Percentiles rank a stretch among this genome's conserved stretches.
Conservation (phyloP, 2,113 vertebrate genomes). For the Ivindomyrus marchei region DNA sequence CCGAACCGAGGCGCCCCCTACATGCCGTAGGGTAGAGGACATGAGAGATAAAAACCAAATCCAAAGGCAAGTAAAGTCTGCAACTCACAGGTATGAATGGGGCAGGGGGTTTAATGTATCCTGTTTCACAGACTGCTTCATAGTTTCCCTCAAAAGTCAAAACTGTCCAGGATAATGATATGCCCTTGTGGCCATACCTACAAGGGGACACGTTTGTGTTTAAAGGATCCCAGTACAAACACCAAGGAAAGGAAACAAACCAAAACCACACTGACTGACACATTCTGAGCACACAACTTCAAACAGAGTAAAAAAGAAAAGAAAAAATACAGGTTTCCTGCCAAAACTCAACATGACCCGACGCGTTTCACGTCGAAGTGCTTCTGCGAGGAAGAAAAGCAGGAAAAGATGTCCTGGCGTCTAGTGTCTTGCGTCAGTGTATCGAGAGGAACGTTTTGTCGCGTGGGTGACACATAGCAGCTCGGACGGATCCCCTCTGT, state of each 20-base stretch:
- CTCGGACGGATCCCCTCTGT: background rate
- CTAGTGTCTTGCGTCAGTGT: background rate
- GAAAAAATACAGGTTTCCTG: background rate
- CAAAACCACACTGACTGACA: background rate
- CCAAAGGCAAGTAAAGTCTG: background rate
- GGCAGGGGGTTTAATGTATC: background rate
- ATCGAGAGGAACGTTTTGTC: background rate
- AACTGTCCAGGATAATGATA: background rate
- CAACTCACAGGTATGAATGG: background rate
- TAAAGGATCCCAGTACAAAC: background rate
- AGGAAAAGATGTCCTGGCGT: background rate
- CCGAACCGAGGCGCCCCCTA: background rate
- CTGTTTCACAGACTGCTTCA: background rate
- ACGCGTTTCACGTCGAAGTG: background rate
- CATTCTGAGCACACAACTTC: background rate
- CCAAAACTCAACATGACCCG: slow-evolving; percentile 1
- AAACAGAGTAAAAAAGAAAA: background rate
- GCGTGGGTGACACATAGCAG: background rate
- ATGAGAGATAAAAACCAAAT: background rate
- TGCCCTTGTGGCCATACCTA: background rate
- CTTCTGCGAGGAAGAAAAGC: background rate
- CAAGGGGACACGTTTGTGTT: background rate
- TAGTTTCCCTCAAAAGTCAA: background rate
- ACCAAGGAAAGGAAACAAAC: background rate
- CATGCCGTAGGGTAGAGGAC: background rate